Percentiles rank a stretch among this genome's conserved stretches.
Evolutionary conservation across 2,113 vertebrate species (phyloP).

Genomic region (Lipophrys pholis): DNA sequence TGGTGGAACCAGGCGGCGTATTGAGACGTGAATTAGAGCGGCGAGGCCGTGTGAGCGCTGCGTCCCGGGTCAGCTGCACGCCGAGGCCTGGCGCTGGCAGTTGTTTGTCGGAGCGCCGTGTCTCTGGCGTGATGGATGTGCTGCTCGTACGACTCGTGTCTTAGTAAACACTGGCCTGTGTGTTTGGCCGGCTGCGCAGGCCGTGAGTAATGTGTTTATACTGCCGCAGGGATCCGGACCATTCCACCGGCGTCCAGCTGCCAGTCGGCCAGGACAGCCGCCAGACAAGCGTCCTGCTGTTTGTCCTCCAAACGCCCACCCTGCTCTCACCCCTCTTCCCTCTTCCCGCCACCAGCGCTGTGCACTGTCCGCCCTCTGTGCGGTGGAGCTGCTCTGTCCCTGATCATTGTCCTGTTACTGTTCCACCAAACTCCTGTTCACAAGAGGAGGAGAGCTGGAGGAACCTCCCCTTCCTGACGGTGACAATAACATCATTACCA

Average conservation of each 20-base stretch:
- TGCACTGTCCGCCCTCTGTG: background rate
- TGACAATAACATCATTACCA: too few species aligned
- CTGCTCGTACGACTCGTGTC: constrained; percentile 41
- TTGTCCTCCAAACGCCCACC: constrained; percentile 48
- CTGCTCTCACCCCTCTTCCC: background rate
- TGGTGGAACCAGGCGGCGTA: constrained; percentile 3
- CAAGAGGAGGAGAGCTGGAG: too few species aligned
- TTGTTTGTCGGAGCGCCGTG: constrained; percentile 55
- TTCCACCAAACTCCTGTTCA: too few species aligned
- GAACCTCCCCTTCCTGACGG: too few species aligned
- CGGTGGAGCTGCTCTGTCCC: background rate
- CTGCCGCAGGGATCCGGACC: constrained; percentile 53
- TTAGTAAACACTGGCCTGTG: constrained; percentile 69
- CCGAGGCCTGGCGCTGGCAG: constrained; percentile 35
- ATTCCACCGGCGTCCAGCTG: constrained; percentile 73
- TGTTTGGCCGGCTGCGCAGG: constrained; percentile 59
- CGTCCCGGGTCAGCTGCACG: constrained; percentile 48
- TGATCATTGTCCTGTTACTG: too few species aligned
- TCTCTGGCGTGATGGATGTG: constrained; percentile 59
- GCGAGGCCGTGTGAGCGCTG: background rate
- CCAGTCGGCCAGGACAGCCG: constrained; percentile 35
- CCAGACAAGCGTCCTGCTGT: constrained; percentile 60
- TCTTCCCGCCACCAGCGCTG: background rate
- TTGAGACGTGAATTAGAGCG: background rate
- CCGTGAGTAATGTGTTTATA: constrained; percentile 75